Percentiles rank a stretch among this genome's conserved stretches.
Evolutionary conservation across 2,797 vertebrate genomes (phyloP).

Genomic region (Myotis daubentonii): DNA sequence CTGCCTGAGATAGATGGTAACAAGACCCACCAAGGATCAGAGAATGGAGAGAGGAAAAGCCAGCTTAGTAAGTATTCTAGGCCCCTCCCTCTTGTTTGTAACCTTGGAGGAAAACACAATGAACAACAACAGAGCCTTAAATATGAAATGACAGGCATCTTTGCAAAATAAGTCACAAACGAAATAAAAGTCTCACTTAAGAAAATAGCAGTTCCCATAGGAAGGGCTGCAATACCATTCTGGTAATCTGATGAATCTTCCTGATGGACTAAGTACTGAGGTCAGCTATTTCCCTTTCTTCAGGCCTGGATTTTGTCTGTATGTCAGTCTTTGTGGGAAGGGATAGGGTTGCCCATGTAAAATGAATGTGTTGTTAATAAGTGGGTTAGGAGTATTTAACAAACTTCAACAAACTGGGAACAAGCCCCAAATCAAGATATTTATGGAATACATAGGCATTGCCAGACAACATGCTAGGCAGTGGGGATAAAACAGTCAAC

Average conservation of each 20-base stretch:
- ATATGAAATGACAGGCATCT: neutral
- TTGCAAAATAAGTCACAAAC: neutral
- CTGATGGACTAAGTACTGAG: no score
- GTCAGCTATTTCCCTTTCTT: neutral
- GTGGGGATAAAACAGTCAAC: neutral
- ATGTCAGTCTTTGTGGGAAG: neutral
- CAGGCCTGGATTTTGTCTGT: neutral
- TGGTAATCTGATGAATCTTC: neutral
- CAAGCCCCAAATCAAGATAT: neutral
- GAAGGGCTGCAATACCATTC: neutral
- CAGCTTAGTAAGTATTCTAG: neutral
- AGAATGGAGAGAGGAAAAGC: neutral
- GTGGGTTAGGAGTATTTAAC: neutral
- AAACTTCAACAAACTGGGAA: neutral
- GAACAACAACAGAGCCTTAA: constrained; percentile 1
- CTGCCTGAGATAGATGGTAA: neutral
- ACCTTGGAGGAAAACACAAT: neutral
- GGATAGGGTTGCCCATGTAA: neutral
- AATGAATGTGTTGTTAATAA: neutral
- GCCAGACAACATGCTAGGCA: neutral
- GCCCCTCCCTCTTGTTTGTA: neutral
- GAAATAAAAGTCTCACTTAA: neutral
- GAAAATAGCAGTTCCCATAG: neutral
- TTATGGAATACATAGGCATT: neutral
- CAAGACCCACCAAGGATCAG: neutral